These are phyloP conservation scores for Philaethria dido DNA, from an alignment of 2,888 invertebrate genomes.

Conservation along the genomic window DNA sequence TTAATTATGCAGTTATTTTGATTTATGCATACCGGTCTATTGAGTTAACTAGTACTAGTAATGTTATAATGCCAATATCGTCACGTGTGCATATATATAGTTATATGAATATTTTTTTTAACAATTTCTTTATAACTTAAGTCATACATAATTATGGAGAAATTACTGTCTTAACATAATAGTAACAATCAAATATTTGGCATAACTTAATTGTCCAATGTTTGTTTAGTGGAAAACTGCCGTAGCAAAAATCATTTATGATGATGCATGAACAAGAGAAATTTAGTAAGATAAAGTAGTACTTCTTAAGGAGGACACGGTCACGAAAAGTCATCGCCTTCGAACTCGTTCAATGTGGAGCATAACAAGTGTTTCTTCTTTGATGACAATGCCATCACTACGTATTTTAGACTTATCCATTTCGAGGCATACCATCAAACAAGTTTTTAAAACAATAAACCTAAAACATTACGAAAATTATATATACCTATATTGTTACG, in stretches of 20 bases:
- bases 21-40: constrained; percentile 7
- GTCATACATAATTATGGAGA: not conserved
- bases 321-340: constrained; percentile 81
- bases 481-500: not conserved
- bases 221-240: constrained; percentile 67
- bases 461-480: not conserved
- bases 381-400: constrained; percentile 65
- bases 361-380: constrained; percentile 74
- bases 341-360: constrained; percentile 76
- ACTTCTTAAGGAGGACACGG: constrained; percentile 79
- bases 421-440: constrained; percentile 59
- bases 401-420: constrained; percentile 56
- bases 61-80: not conserved
- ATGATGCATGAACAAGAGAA: constrained; percentile 81
- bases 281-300: constrained; percentile 79
- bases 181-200: not conserved
- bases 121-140: not conserved
- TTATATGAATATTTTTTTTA: not conserved
- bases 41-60: not conserved
- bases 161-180: no score
- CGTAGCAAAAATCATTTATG: constrained; percentile 78
- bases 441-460: constrained; percentile 46
- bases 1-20: not conserved
- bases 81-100: not conserved
- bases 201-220: constrained; percentile 25